Evolutionary conservation across 2,888 invertebrate genomes (phyloP).

Genomic region (Spatulosminthurus flaviceps): DNA sequence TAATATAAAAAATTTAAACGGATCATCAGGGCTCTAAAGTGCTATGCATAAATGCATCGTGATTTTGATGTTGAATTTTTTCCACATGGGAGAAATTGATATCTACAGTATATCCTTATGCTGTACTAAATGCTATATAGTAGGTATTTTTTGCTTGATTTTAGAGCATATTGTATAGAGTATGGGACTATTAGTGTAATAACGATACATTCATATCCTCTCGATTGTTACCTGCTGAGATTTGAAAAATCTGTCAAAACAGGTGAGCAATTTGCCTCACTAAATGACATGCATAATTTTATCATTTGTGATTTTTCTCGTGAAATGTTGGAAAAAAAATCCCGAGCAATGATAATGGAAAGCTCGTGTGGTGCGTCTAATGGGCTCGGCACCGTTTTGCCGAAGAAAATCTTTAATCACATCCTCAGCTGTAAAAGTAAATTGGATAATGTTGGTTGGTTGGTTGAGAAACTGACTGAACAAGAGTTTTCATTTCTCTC

Average conservation of each 20-base stretch:
- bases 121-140: too few relatives aligned
- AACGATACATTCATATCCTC: background rate
- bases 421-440: conserved; percentile 24
- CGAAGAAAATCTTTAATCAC: conserved; percentile 46
- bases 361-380: conserved; percentile 56
- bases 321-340: background rate
- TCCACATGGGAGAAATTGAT: too few relatives aligned
- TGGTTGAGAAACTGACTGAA: background rate
- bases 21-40: too few relatives aligned
- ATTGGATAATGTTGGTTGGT: conserved; percentile 34
- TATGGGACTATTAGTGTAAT: conserved; percentile 1
- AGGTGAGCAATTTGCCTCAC: conserved; percentile 38
- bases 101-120: too few relatives aligned
- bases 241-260: conserved; percentile 36
- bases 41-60: too few relatives aligned
- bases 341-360: conserved; percentile 27
- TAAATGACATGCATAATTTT: conserved; percentile 46
- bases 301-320: conserved; percentile 29
- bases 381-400: conserved; percentile 48
- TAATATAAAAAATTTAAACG: too few relatives aligned
- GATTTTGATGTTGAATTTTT: too few relatives aligned
- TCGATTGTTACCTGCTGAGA: background rate
- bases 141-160: too few relatives aligned
- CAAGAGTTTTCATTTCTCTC: conserved; percentile 7
- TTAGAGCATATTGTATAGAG: too few relatives aligned